Base-by-base conservation (phyloP, 2,888 invertebrate genomes). In the Drosophila picticornis region DNA sequence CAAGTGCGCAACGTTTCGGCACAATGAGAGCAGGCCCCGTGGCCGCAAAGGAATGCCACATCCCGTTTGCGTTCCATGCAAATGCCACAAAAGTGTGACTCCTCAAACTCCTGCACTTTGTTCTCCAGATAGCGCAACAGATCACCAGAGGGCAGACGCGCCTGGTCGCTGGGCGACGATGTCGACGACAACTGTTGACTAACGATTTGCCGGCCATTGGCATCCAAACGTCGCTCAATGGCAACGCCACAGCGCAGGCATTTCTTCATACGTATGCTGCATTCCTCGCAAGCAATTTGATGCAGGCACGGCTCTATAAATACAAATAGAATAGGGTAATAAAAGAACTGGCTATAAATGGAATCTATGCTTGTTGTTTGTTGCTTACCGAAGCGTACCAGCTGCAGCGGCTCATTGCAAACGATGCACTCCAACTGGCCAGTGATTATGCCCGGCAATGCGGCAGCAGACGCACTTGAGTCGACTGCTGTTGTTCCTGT, bases 31-130 rank as follows among this genome's bases (percentile, higher is more conserved):
- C 98, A 98, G 19, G 97, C 96, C 29, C 96, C 96, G 90, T 98
- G 98, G 2, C 98, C 98, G 90, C 98, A 98, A n/a, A 97, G 94
- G 92, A 98, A 98, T 29, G 96, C 97, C 27, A 97, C 96, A 90
- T 97, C 97, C 43, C 96, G 94, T 72, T 95, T 95, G 40, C 97
- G 94, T 90, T 98, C 97, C 97, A 98, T 97, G 92, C 98, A 98
- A 83, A 98, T 97, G 64, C 96, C 96, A 91, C 98, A 98, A 91
- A 96, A 96, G 88, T 96, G 96, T 25, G 96, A 96, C 90, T 98
- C 97, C 92, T 98, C 98, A 80, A 97, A 96, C 93, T 97, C 97
- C 51, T 96, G 96, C 72, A 97, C 96, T 93, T 96, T 96, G 81
- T 95, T 96, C 91, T 97, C 97, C 63, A 97, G 93, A 88, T 94